Evolutionary conservation across 2,888 invertebrate species (phyloP).

Genomic region (Pristionchus exspectatus): DNA sequence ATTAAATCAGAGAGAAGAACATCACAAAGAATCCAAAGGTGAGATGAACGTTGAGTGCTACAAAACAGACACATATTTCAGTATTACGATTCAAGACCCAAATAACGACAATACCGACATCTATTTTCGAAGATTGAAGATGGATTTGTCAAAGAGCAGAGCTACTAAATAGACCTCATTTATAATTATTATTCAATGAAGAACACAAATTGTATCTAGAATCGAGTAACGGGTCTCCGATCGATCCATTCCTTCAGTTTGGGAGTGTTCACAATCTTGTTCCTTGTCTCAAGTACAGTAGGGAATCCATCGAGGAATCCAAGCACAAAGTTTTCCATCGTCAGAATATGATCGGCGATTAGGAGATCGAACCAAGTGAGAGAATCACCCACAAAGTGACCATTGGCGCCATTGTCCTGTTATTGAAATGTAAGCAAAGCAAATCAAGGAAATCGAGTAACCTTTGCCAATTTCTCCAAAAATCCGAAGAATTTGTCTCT

Average conservation of each 20-base stretch:
- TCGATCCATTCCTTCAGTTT: conserved; percentile 41
- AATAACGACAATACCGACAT: not conserved
- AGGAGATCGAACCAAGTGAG: conserved; percentile 45
- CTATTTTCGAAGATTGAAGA: not conserved
- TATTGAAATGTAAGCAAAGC: not conserved
- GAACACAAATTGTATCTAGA: not conserved
- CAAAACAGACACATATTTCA: not conserved
- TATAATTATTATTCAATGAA: not conserved
- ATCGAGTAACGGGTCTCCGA: not conserved
- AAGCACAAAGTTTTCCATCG: conserved; percentile 3
- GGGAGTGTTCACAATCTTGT: not conserved
- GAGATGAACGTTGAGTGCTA: not conserved
- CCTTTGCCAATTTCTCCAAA: conserved; percentile 12
- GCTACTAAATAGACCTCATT: not conserved
- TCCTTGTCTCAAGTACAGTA: not conserved
- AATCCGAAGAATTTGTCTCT: conserved; percentile 32
- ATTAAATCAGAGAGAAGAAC: not conserved
- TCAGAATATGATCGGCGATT: conserved; percentile 28
- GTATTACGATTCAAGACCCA: not conserved
- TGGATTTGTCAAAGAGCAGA: not conserved
- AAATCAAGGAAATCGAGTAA: not conserved
- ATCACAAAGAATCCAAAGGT: not conserved
- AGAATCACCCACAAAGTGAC: conserved; percentile 25
- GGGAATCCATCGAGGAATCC: conserved; percentile 11
- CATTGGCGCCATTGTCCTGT: not conserved